Base-by-base conservation (phyloP, 92 coral and sea anemone species). In the Porites divaricata region DNA sequence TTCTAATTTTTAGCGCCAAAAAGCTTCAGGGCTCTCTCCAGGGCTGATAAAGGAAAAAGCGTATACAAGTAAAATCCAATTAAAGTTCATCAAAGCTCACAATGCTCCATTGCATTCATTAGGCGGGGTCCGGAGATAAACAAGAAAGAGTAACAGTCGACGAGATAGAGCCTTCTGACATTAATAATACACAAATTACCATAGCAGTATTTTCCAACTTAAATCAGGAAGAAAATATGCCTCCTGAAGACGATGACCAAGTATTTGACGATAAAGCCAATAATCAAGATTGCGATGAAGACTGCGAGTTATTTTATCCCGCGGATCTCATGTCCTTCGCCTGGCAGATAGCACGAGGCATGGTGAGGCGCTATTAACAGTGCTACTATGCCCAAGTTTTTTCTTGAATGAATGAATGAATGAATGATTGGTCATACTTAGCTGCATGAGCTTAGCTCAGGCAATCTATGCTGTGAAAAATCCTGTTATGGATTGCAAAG, bases 271-370 rank as follows among this genome's bases (percentile, higher is more conserved):
- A 35, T 35, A 35, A 35, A 35, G 7, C 0, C 45, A 35, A 35
- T 35, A 35, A 35, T 35, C 45, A 35, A 35, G 80, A 76, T 25
- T 76, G 80, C 54, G 20, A 56, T 41, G 80, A 56, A 1, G 80
- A 76, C 23, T 76, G 80, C 25, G 68, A 76, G 67, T 57, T 67
- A 11, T 76, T 76, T 22, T 4, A 9, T 52, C 62, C 77, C 9
- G 20, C 9, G 2, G 77, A 72, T 50, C 77, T 52, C 1, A 21
- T 49, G 62, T 50, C 59, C 9, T 72, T 72, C 8, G 77, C 77
- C 41, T 72, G 77, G 77, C 77, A 72, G 63, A 72, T 72, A 8
- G 77, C 77, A 1, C 7, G 62, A 72, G 77, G 77, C 63, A 72
- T 72, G 77, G 77, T 72, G 53, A 72, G 61, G 17, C 4, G 2